These are phyloP conservation scores for Cyanistes caeruleus DNA, from an alignment of 2,113 vertebrate species.

Conservation along the genomic window DNA sequence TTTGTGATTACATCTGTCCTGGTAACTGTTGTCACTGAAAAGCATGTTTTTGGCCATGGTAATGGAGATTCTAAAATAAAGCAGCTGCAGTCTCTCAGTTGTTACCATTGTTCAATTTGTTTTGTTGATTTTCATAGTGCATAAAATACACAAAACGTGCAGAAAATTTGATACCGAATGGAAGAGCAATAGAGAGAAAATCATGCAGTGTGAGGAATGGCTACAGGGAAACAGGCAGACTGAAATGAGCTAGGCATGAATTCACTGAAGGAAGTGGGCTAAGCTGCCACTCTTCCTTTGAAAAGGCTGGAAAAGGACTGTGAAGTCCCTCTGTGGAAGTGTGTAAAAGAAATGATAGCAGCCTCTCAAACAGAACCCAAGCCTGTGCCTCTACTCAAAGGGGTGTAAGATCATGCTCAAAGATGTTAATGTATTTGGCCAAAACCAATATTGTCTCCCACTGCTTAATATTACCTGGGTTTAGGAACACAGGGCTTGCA, in stretches of 20 bases:
- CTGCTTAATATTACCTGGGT: neutral
- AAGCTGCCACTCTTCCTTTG: neutral
- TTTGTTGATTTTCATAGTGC: constrained; percentile 44
- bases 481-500: neutral
- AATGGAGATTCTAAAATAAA: constrained; percentile 44
- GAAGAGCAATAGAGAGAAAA: neutral
- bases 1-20: neutral
- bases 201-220: fast-evolving
- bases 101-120: constrained; percentile 5
- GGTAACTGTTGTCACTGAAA: neutral
- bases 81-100: neutral
- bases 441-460: neutral
- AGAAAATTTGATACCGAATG: neutral
- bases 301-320: neutral
- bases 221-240: neutral
- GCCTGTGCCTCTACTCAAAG: neutral
- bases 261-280: neutral
- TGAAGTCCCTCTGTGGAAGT: neutral
- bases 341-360: neutral
- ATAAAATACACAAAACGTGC: constrained; percentile 3
- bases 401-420: neutral
- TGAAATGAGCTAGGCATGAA: neutral
- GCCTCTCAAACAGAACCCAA: neutral
- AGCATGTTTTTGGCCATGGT: neutral
- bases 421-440: neutral